Base-by-base conservation (phyloP, 2,797 vertebrate genomes). In the Pteropus rufus region DNA sequence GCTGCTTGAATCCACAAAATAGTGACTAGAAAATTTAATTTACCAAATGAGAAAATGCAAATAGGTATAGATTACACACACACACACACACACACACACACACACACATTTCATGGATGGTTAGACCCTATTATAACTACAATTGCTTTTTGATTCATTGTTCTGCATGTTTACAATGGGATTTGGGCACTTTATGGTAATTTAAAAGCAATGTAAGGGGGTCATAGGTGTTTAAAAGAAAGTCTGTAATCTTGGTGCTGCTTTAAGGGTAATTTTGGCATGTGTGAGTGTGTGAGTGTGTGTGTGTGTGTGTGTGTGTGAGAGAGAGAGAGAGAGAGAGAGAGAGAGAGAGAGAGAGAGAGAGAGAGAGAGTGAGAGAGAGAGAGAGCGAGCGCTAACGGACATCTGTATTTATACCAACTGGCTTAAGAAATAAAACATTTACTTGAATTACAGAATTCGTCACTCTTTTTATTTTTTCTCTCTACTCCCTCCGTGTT, bases 1-100 rank as follows among this genome's bases (percentile, higher is more conserved):
- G 49, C 49, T 49, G 49, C 49, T 49, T 16, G 49, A 16, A 49
- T 49, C 64, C 70, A 69, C 80, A 79, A 98, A 97, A 95, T 49
- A 77, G 3, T 93, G 12, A 46, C 14, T 46, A 46, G 46, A 46
- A 46, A 12, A 46, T 46, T 46, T 46, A 96, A 97, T 94, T 93
- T 52, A 79, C 44, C 62, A 26, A 18, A 44, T 16, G 94, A 77
- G 19, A 96, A 96, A 70, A 93, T 69, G 24, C 11, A 34, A 65
- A 7, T 60, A 93, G 36, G 11, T 16, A 46, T 24, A 62, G 7
- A n/a, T 44, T 23, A 56, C 8, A 56, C 41, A 46, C 46, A 41
- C 39, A 36, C 36, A 36, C 36, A 36, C 36, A 36, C 4, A 34
- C 36, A 36, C 36, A 36, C 36, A 54, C 9, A 56, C 41, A 49